Evolutionary conservation across 2,888 invertebrate genomes (phyloP), one percentile per base, ranked within the genome.

Genomic region (Cremastobaeus sp.): DNA sequence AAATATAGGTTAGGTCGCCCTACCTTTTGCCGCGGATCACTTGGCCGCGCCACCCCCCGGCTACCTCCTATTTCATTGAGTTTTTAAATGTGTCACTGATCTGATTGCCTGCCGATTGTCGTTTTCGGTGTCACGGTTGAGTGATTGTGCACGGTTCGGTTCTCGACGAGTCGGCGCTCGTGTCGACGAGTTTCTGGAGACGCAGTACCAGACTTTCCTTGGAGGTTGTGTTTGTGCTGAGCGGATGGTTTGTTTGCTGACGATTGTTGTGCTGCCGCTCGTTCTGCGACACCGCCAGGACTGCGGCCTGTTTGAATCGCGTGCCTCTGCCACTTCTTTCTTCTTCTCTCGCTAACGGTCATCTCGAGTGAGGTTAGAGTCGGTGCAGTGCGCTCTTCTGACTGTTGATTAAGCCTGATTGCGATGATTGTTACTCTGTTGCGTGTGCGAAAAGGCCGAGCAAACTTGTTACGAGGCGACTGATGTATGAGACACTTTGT

Each of bases 351-450:
- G n/a, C n/a, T n/a, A n/a, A n/a, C n/a, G n/a, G n/a, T n/a, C n/a
- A n/a, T n/a, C n/a, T 15, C 15, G 9, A 15, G 14, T 20, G 14
- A 48, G 37, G 47, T 60, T 60, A 48, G 28, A 60, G 48, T 48
- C 60, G 18, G 18, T 48, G 25, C 11, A 48, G n/a, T n/a, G n/a
- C n/a, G n/a, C n/a, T n/a, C n/a, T 28, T 11, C 15, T 55, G 17
- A 14, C 30, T 28, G 30, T 39, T 18, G 55, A n/a, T 55, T 45
- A 21, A 17, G n/a, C n/a, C n/a, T 43, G 32, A 43, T 57, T 43
- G 34, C 45, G 20, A 32, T 60, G 37, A 47, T 39, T 60, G 34
- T 57, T 25, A 45, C 35, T 43, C 35, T 41, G 60, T n/a, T 14
- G 9, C 4, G 8, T 45, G 32, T 3, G 45, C 11, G 55, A 32